Evolutionary conservation across 2,113 vertebrate species (phyloP), one percentile per base, ranked within the genome.

Genomic region (Grus americana): DNA sequence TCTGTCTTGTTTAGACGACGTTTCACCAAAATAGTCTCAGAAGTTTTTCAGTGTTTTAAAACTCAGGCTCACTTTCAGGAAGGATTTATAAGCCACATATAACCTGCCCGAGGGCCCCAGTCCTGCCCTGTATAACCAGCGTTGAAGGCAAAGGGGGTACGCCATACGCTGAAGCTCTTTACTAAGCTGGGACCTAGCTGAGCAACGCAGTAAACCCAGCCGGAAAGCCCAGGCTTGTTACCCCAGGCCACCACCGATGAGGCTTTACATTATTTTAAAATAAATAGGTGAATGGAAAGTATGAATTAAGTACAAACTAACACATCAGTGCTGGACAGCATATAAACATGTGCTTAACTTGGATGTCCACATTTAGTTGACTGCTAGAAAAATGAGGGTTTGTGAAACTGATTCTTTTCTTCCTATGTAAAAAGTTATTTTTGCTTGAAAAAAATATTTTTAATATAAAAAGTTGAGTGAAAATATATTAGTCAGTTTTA

Each of bases 321-420:
- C 17, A 23, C 19, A 4, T 2, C 2, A 2, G 40, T 21, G 10
- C 55, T n/a, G n/a, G 73, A 19, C 9, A 81, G 47, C 4, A 1
- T 11, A 13, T 12, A 30, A 83, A 44, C 10, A 11, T 1, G 3
- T 2, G 2, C 19, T 73, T 38, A 21, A 32, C 32, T 22, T n/a
- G 2, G 23, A 36, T 38, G 47, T 26, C 15, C 54, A 58, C 62
- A 11, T 65, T 21, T 20, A 6, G 3, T 4, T 30, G 57, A 7
- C 57, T 71, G 24, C 15, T 71, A 46, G 42, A 58, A 54, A 82
- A 78, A 42, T 15, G 1, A 54, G 9, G 20, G 34, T 57, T 34
- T 34, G 55, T 34, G 30, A 34, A 57, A 8, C 12, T 5, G 11
- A 3, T 21, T 58, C 52, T 49, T 66, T 46, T 70, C 61, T 46